These are phyloP conservation scores for Eristalis tenax DNA, from an alignment of 2,888 invertebrate species.

Conservation along the genomic window DNA sequence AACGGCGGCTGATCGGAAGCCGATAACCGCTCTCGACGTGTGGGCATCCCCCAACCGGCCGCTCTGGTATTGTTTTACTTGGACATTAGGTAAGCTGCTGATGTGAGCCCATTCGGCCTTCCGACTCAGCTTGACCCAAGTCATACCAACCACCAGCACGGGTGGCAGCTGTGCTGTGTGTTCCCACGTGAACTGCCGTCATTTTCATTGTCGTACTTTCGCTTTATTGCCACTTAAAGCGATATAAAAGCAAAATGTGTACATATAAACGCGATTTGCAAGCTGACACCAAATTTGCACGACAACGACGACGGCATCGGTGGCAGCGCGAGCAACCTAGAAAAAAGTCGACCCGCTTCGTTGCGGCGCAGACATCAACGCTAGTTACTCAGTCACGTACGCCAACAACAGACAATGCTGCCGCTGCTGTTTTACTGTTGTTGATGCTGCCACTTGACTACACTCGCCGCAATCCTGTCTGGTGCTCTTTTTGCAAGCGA, in stretches of 20 bases:
- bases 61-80: too few species aligned
- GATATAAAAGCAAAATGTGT: conserved; percentile 19
- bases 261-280: conserved; percentile 60
- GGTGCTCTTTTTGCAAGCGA: conserved; percentile 31
- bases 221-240: conserved; percentile 53
- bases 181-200: conserved; percentile 42
- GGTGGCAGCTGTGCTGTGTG: neutral
- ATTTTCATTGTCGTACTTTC: conserved; percentile 42
- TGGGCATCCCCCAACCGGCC: neutral
- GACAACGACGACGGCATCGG: conserved; percentile 29
- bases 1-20: conserved; percentile 32
- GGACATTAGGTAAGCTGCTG: neutral
- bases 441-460: neutral
- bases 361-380: conserved; percentile 76
- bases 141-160: neutral
- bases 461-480: conserved; percentile 9
- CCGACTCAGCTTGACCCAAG: conserved; percentile 31
- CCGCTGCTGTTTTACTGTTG: neutral
- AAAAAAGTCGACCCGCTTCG: conserved; percentile 63
- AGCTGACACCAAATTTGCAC: conserved; percentile 68
- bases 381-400: conserved; percentile 79
- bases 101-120: neutral
- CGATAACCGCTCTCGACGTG: neutral
- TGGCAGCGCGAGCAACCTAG: conserved; percentile 61
- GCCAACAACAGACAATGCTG: conserved; percentile 73